A percentile compares a stretch with the other conserved stretches of the same genome.
Conservation (phyloP, 2,113 vertebrate species). For the Pygoscelis adeliae region DNA sequence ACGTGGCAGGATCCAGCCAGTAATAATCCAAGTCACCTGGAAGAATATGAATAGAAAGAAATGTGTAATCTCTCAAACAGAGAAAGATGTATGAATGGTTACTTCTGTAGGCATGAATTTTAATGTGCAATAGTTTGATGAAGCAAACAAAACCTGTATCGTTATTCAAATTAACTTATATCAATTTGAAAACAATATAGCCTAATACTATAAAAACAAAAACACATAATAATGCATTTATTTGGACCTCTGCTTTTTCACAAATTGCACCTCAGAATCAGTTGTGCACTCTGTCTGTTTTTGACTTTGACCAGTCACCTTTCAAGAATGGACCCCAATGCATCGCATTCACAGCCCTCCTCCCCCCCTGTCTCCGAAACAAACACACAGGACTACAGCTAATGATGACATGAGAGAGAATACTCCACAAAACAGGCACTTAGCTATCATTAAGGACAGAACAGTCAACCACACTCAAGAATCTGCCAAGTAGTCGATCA, state of each 20-base stretch:
- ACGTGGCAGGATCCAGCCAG: constrained; percentile 94
- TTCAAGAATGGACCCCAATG: background rate
- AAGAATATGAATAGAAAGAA: constrained; percentile 46
- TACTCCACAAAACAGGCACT: background rate
- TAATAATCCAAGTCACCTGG: constrained; percentile 97
- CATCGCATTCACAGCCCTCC: background rate
- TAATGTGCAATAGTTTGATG: background rate
- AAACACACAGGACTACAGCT: background rate
- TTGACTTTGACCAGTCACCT: background rate
- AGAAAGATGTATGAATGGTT: background rate
- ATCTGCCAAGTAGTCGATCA: background rate
- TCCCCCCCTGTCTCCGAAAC: background rate
- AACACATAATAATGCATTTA: background rate
- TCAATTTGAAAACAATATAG: background rate
- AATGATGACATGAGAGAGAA: background rate
- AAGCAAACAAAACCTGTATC: background rate
- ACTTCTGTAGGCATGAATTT: background rate
- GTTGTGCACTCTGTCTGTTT: background rate
- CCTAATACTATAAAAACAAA: background rate
- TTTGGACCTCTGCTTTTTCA: background rate
- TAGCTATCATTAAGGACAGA: background rate
- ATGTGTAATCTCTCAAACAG: constrained; percentile 42
- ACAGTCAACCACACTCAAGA: background rate
- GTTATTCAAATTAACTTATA: background rate
- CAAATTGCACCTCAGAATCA: background rate